phyloP scores from a whole-genome alignment of 1,140 invertebrate genomes.

The Euschistus heros region DNA sequence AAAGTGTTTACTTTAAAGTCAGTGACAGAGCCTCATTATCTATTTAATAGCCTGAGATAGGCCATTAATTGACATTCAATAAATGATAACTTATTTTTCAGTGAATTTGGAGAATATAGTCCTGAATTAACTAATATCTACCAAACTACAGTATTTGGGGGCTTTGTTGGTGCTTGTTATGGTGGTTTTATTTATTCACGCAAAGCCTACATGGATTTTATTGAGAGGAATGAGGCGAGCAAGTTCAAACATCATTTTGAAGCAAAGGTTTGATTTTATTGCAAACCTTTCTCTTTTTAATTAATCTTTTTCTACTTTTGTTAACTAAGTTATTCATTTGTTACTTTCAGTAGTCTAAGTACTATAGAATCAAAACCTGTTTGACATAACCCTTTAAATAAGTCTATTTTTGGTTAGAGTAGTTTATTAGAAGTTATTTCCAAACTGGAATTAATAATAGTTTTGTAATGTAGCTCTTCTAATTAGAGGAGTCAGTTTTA shows the following conservation, averaged over 20 bases:
- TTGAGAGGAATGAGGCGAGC: slow-evolving; percentile 60
- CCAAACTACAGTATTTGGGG: slow-evolving; percentile 43
- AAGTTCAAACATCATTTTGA: slow-evolving; percentile 50
- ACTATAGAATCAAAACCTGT: no score
- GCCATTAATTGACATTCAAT: background rate
- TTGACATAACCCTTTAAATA: no score
- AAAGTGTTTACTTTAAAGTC: slow-evolving; percentile 14
- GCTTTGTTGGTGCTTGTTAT: slow-evolving; percentile 46
- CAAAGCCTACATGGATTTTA: slow-evolving; percentile 51
- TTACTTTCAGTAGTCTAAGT: no score
- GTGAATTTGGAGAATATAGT: slow-evolving; percentile 46
- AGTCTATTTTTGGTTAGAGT: no score
- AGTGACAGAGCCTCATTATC: background rate
- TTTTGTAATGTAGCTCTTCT: no score
- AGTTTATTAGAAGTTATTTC: no score
- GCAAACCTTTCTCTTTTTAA: no score
- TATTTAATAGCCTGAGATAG: background rate
- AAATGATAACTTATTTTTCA: slow-evolving; percentile 34
- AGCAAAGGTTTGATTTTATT: slow-evolving; percentile 45
- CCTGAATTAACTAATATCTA: slow-evolving; percentile 46
- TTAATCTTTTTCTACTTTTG: no score
- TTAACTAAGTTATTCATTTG: no score
- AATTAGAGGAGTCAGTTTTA: no score
- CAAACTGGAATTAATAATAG: no score
- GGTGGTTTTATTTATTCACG: slow-evolving; percentile 50